These are phyloP conservation scores for Folsomia candida DNA, from an alignment of 2,888 invertebrate genomes.

Conservation along the genomic window DNA sequence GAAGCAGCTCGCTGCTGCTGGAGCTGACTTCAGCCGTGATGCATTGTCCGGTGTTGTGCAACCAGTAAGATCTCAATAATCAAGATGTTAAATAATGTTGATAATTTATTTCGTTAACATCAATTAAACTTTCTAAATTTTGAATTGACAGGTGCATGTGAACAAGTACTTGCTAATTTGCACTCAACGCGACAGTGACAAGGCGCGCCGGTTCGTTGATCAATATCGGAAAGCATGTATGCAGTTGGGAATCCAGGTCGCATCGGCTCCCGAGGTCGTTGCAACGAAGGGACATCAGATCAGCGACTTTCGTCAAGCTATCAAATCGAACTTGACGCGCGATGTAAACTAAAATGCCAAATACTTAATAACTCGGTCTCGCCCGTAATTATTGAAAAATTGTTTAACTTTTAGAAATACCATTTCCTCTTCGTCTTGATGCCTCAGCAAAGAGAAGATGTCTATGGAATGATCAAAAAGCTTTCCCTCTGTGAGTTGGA, in stretches of 20 bases:
- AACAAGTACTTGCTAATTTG: conserved; percentile 27
- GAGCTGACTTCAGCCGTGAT: conserved; percentile 20
- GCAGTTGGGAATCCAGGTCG: conserved; percentile 24
- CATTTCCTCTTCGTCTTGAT: conserved; percentile 79
- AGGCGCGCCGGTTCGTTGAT: conserved; percentile 20
- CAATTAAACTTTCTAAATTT: not conserved
- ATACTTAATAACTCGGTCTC: not conserved
- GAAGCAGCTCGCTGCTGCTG: not conserved
- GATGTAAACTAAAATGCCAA: conserved; percentile 2
- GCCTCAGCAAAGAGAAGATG: conserved; percentile 75
- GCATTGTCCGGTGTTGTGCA: conserved; percentile 2
- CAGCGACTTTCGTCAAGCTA: conserved; percentile 13
- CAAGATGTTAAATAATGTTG: not conserved
- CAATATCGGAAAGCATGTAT: conserved; percentile 22
- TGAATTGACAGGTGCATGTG: conserved; percentile 17
- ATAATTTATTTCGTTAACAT: not conserved
- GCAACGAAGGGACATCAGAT: conserved; percentile 6
- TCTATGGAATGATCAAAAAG: conserved; percentile 84
- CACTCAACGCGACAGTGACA: conserved; percentile 20
- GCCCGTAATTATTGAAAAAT: not conserved
- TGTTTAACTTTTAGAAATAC: conserved; percentile 52
- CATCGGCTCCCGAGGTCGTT: conserved; percentile 3
- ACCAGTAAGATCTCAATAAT: conserved; percentile 11
- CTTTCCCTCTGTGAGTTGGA: conserved; percentile 78
- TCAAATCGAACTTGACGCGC: conserved; percentile 6